Evolutionary conservation across 2,888 invertebrate species (phyloP), one percentile per base, ranked within the genome.

Genomic region (Orchesellides sinensis): DNA sequence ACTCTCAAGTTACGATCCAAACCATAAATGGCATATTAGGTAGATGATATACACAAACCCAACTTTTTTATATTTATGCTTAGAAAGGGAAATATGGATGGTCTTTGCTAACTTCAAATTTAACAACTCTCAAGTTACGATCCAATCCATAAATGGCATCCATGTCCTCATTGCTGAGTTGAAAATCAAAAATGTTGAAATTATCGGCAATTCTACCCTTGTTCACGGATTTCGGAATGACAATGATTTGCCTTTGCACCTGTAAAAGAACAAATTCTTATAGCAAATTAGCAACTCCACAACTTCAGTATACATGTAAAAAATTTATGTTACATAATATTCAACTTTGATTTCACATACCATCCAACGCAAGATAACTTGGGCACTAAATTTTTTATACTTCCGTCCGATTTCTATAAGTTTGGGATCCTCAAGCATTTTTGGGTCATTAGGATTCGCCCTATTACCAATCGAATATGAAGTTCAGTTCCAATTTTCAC

Each of bases 291-390:
- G n/a, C n/a, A n/a, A n/a, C n/a, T n/a, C n/a, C n/a, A n/a, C n/a
- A n/a, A n/a, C n/a, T n/a, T n/a, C n/a, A n/a, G n/a, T n/a, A 14
- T 40, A 8, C 32, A 40, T 40, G 10, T 5, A n/a, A 8, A n/a
- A 40, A 40, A 40, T 14, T 32, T 32, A n/a, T 14, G n/a, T 5
- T 8, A 40, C 2, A 40, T 8, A 40, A 40, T 14, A 40, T 10
- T 40, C 10, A 8, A 10, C 10, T 5, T 1, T 2, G 40, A 40
- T 14, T 14, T 40, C 4, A 2, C 2, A 40, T 88, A 90, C 85
- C 90, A 93, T 92, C 89, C 89, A 93, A 89, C 94, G 92, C 49
- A 95, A 91, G 23, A 95, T 91, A 1, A 96, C 92, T 90, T 96
- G 95, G 0, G 94, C 93, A 0, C 92, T 88, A 0, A 92, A 92